A percentile compares a stretch with the other conserved stretches of the same genome.
Evolutionary conservation across 2,797 vertebrate species (phyloP).

Genomic region (Sebastes iracundus): DNA sequence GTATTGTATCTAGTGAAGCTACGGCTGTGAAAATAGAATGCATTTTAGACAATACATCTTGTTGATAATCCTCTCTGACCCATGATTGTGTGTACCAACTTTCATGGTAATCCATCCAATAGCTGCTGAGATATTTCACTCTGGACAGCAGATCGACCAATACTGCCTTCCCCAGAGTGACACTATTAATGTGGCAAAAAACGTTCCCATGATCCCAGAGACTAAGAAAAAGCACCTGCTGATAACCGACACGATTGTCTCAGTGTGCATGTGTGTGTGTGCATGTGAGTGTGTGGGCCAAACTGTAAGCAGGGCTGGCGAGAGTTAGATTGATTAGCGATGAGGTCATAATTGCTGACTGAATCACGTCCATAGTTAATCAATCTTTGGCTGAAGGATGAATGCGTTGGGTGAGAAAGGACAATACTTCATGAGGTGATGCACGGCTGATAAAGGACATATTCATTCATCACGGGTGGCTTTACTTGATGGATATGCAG

Average conservation of each 20-base stretch:
- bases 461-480: conserved; percentile 82
- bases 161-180: conserved; percentile 15
- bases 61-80: not conserved
- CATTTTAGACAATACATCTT: not conserved
- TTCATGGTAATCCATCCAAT: conserved; percentile 10
- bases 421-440: conserved; percentile 84
- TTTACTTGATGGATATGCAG: conserved; percentile 83
- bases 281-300: not conserved
- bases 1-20: not conserved
- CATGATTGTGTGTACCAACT: not conserved
- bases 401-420: conserved; percentile 78
- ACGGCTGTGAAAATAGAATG: not conserved
- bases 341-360: conserved; percentile 84
- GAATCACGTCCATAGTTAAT: conserved; percentile 80
- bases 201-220: conserved; percentile 67
- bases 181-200: conserved; percentile 22
- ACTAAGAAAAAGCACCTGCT: conserved; percentile 34
- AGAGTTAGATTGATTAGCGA: conserved; percentile 78
- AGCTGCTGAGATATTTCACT: conserved; percentile 15
- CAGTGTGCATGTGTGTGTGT: not conserved
- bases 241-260: conserved; percentile 28
- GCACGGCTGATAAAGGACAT: conserved; percentile 85
- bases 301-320: conserved; percentile 42
- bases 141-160: not conserved
- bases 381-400: conserved; percentile 81